Evolutionary conservation across 2,797 vertebrate genomes (phyloP).

Genomic region (Onychomys arenicola): DNA sequence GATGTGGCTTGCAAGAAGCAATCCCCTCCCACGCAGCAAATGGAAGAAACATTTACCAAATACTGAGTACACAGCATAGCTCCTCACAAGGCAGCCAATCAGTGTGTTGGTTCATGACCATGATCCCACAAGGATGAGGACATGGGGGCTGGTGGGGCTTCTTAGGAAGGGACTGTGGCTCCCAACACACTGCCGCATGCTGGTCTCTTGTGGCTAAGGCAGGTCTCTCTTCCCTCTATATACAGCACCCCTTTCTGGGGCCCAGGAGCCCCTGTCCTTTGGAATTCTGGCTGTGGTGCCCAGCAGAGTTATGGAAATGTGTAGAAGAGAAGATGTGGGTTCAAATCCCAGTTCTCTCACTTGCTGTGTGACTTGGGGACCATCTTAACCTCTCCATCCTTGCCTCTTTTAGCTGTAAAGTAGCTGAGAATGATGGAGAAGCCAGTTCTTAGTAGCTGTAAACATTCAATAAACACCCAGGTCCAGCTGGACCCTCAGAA

Average conservation of each 20-base stretch:
- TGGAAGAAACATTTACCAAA: background rate
- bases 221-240: no score
- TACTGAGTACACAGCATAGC: background rate
- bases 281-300: background rate
- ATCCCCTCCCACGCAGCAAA: background rate
- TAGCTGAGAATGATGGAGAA: background rate
- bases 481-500: background rate
- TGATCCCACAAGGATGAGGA: background rate
- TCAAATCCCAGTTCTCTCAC: background rate
- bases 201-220: background rate
- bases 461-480: background rate
- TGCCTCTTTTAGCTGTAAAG: background rate
- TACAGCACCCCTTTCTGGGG: background rate
- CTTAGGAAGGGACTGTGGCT: background rate
- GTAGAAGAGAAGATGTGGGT: background rate
- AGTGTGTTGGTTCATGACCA: background rate
- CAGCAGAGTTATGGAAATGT: background rate
- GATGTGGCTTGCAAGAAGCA: background rate
- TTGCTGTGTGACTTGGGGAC: background rate
- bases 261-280: background rate
- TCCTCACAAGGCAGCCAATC: background rate
- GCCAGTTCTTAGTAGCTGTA: conserved; percentile 27
- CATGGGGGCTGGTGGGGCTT: background rate
- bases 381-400: background rate
- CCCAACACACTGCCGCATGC: background rate